A percentile compares a stretch with the other conserved stretches of the same genome.
Conservation (phyloP, 2,888 invertebrate genomes). For the Aspidiotus rigidus region DNA sequence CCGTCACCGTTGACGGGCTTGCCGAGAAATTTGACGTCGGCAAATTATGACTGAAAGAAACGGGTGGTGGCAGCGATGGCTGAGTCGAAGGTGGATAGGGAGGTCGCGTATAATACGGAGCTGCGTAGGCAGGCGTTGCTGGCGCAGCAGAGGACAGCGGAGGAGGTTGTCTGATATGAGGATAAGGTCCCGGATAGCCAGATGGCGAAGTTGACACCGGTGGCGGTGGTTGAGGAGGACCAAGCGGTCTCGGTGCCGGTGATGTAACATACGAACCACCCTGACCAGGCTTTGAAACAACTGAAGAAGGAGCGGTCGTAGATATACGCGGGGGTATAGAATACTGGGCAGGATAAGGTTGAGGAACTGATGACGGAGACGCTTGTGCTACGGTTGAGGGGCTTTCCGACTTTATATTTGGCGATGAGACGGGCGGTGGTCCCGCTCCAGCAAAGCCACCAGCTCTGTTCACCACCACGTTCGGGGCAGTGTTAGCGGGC, state of each 20-base stretch:
- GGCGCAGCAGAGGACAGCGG: neutral
- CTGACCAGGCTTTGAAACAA: neutral
- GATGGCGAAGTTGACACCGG: conserved; percentile 7
- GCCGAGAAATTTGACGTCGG: conserved; percentile 30
- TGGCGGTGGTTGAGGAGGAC: neutral
- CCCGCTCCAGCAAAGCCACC: neutral
- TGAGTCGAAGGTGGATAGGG: conserved; percentile 11
- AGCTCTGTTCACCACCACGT: neutral
- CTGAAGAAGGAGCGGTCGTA: neutral
- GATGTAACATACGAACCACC: neutral
- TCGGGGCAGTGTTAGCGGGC: neutral
- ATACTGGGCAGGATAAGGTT: neutral
- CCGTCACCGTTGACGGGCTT: neutral
- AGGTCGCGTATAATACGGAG: neutral
- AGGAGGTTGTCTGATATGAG: conserved; percentile 21
- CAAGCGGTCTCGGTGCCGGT: neutral
- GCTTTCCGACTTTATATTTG: neutral
- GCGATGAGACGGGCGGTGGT: conserved; percentile 16
- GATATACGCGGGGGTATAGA: neutral
- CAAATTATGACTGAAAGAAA: neutral
- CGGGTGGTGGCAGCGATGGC: conserved; percentile 2
- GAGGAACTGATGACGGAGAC: neutral
- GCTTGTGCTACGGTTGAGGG: neutral
- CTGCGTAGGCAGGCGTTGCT: neutral
- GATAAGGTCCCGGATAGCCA: neutral